These are phyloP conservation scores for Heliconius ismenius DNA, from an alignment of 2,888 invertebrate genomes.

Conservation along the genomic window DNA sequence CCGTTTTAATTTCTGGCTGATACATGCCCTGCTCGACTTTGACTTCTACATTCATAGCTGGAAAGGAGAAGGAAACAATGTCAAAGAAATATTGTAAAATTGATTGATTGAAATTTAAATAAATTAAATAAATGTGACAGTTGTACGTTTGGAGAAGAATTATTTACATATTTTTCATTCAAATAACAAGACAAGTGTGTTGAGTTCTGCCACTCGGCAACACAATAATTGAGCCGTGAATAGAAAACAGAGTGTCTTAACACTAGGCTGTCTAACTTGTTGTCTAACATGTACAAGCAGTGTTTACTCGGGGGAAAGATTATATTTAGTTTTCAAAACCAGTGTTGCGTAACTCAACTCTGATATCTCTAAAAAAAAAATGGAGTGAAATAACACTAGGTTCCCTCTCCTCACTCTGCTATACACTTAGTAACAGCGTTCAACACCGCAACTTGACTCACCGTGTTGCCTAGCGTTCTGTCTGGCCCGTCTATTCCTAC, in stretches of 20 bases:
- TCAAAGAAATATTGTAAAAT: not conserved
- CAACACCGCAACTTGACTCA: not conserved
- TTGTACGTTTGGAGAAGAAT: too few species aligned
- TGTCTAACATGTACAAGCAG: too few species aligned
- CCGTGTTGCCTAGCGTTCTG: conserved; percentile 36
- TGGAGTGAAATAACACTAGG: not conserved
- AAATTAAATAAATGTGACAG: too few species aligned
- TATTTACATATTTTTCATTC: not conserved
- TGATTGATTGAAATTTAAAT: too few species aligned
- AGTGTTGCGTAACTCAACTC: too few species aligned
- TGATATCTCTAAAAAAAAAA: too few species aligned
- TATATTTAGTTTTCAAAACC: too few species aligned
- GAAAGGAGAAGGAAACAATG: not conserved
- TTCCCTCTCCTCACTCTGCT: not conserved
- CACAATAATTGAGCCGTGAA: too few species aligned
- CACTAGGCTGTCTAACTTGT: too few species aligned
- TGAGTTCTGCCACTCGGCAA: not conserved
- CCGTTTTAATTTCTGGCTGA: conserved; percentile 39
- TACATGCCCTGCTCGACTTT: conserved; percentile 38
- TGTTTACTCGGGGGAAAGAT: too few species aligned
- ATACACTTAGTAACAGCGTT: not conserved
- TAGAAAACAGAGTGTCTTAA: too few species aligned
- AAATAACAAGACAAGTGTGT: not conserved
- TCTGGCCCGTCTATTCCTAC: conserved; percentile 46
- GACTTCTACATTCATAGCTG: conserved; percentile 43